phyloP scores from a whole-genome alignment of 2,888 invertebrate species.

The Notodromas monacha region DNA sequence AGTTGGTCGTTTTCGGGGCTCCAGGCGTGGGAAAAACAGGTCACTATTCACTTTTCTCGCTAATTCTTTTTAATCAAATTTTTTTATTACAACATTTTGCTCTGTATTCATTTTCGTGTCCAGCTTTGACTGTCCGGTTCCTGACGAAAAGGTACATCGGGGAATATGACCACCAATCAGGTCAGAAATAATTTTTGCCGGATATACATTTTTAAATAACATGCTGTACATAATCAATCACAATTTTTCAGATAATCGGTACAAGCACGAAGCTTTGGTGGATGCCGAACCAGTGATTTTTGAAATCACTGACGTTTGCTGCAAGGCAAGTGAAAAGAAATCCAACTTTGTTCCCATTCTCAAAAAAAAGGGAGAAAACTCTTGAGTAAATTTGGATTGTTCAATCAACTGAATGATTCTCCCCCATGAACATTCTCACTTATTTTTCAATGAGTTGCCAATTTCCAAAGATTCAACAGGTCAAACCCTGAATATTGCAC shows the following conservation, averaged over 20 bases:
- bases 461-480: no score
- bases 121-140: slow-evolving; percentile 43
- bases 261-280: slow-evolving; percentile 57
- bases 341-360: no score
- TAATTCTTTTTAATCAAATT: neutral
- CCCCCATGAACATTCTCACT: no score
- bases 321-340: no score
- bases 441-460: no score
- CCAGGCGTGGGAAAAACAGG: slow-evolving; percentile 74
- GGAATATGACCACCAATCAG: slow-evolving; percentile 74
- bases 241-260: slow-evolving; percentile 38
- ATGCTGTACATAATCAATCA: neutral
- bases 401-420: no score
- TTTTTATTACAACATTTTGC: neutral
- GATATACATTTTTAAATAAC: slow-evolving; percentile 8
- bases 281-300: slow-evolving; percentile 62
- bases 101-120: neutral
- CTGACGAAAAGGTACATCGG: slow-evolving; percentile 74
- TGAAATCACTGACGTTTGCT: slow-evolving; percentile 63
- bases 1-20: slow-evolving; percentile 60
- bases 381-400: no score
- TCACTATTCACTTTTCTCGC: slow-evolving; percentile 16
- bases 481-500: no score
- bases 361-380: no score
- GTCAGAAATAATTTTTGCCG: slow-evolving; percentile 19